These are phyloP conservation scores for Equus przewalskii DNA, from an alignment of 2,113 vertebrate genomes.

Conservation along the genomic window DNA sequence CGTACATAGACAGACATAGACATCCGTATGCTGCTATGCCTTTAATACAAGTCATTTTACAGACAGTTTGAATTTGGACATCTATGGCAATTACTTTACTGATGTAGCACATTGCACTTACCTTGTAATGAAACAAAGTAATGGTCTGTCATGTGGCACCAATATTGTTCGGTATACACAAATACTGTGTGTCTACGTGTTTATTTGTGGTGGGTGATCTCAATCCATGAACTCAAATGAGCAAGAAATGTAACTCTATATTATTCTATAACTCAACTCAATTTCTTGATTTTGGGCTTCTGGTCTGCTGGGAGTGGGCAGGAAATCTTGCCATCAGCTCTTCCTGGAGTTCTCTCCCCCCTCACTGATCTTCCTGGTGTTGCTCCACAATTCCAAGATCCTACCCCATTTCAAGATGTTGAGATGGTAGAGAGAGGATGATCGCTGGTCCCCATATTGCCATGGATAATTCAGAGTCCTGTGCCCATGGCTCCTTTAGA, in stretches of 20 bases:
- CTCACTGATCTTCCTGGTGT: not conserved
- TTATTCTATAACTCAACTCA: not conserved
- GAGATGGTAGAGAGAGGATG: not conserved
- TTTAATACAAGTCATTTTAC: conserved; percentile 65
- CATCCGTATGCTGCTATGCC: conserved; percentile 57
- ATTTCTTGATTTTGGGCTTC: not conserved
- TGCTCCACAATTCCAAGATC: not conserved
- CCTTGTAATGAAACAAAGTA: conserved; percentile 35
- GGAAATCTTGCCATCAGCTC: not conserved
- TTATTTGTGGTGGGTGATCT: not conserved
- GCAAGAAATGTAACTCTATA: not conserved
- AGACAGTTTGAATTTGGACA: conserved; percentile 71
- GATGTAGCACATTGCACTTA: conserved; percentile 49
- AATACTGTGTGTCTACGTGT: not conserved
- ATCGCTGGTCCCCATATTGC: not conserved
- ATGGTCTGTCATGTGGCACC: conserved; percentile 26
- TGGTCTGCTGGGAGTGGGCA: not conserved
- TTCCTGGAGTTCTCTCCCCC: not conserved
- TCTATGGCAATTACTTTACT: conserved; percentile 66
- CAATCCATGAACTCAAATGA: not conserved
- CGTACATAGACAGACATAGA: no score
- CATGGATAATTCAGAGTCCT: not conserved
- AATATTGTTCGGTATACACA: not conserved
- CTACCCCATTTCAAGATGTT: not conserved
- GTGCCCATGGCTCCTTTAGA: not conserved